Base-by-base conservation (phyloP, 2,113 vertebrate species). In the Columba livia region DNA sequence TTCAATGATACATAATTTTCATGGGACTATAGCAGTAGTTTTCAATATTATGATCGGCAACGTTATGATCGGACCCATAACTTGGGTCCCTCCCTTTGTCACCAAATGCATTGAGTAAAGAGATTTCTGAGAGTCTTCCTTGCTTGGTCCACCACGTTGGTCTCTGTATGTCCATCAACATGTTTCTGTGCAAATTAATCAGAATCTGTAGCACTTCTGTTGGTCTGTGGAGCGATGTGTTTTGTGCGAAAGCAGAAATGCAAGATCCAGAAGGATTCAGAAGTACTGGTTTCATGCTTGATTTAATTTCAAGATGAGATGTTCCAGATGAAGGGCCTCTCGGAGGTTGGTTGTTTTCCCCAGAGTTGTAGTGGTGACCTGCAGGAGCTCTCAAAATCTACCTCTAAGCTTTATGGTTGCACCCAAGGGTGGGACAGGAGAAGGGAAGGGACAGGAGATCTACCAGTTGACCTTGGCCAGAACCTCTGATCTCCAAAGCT, bases 331-430 rank as follows among this genome's bases (percentile, higher is more conserved):
- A 29, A 67, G 61, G 8, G 11, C 36, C 15, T 54, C 58, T 31
- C 25, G 42, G 57, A 48, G 40, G 32, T 65, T 32, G 4, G 0
- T 7, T 6, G 3, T 0, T 3, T 26, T 26, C 0, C 7, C 5
- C 4, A 2, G 48, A 57, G 21, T 7, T 60, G 26, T 11, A 31
- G 67, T 61, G 47, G n/a, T 67, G 72, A 16, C 29, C 72, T 53
- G 56, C 5, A 12, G 54, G 7, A 9, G 18, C 5, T 67, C 19
- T 61, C 28, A 61, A 24, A 16, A 40, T 56, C 18, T 44, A n/a
- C 44, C 38, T 56, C 29, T 8, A 48, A 23, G 28, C 48, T 64
- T 80, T 23, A 14, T 0, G 6, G 25, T 31, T 65, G 54, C 10
- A 48, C 10, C 20, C 11, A 60, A 42, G 38, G 6, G 9, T 23